A percentile compares a stretch with the other conserved stretches of the same genome.
phyloP scores from a whole-genome alignment of 53 echinoderm and acorn worm genomes.

The Temnopleurus reevesii region DNA sequence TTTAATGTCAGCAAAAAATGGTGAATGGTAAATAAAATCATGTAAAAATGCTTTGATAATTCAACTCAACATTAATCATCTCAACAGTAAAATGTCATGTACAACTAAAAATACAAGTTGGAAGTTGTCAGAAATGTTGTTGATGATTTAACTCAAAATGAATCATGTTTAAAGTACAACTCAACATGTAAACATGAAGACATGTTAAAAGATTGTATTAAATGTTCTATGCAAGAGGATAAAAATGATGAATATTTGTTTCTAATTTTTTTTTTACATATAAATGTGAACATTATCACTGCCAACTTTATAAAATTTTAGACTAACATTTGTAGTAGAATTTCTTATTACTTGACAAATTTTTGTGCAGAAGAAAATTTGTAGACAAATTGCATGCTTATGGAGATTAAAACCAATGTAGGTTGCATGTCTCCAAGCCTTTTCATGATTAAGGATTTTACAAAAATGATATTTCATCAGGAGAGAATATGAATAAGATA shows the following conservation, averaged over 20 bases:
- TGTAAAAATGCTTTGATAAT: too few relatives aligned
- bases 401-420: background rate
- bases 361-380: background rate
- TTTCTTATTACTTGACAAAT: too few relatives aligned
- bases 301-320: too few relatives aligned
- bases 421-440: background rate
- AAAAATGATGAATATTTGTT: background rate
- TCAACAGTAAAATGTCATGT: too few relatives aligned
- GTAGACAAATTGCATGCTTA: background rate
- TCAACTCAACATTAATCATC: too few relatives aligned
- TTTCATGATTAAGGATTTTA: background rate
- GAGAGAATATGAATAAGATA: too few relatives aligned
- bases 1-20: too few relatives aligned
- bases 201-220: background rate
- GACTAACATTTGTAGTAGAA: too few relatives aligned
- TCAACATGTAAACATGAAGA: background rate
- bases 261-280: background rate
- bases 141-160: background rate
- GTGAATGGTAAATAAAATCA: too few relatives aligned
- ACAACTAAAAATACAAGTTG: too few relatives aligned
- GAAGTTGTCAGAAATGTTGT: too few relatives aligned
- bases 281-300: background rate
- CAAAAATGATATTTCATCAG: background rate
- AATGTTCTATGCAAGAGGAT: conserved; percentile 14
- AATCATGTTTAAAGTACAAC: background rate